These are phyloP conservation scores for Carassius auratus DNA, from an alignment of 2,113 vertebrate species.

Conservation along the genomic window DNA sequence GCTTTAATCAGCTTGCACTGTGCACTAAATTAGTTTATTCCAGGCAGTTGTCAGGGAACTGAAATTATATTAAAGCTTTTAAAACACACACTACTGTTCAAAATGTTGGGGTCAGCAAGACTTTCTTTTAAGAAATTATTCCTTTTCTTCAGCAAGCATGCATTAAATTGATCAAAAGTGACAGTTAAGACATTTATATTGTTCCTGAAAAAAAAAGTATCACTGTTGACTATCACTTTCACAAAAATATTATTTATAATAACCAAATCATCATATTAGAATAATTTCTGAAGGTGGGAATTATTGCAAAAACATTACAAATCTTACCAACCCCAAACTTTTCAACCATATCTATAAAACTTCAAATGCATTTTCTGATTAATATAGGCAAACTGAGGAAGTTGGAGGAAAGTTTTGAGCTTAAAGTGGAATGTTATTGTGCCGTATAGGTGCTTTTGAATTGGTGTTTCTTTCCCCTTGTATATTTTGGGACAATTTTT, in stretches of 20 bases:
- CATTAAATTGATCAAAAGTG: not conserved
- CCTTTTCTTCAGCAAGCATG: not conserved
- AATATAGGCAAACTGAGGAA: not conserved
- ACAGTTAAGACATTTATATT: not conserved
- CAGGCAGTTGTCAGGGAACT: not conserved
- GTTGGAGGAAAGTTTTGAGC: not conserved
- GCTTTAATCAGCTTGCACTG: not conserved
- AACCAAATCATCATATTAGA: not conserved
- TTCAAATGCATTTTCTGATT: not conserved
- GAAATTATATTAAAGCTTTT: slow-evolving; percentile 12
- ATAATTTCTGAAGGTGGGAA: not conserved
- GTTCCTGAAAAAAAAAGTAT: not conserved
- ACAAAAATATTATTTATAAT: not conserved
- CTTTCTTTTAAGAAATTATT: not conserved
- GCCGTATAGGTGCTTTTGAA: not conserved
- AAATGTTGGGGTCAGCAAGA: not conserved
- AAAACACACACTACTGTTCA: not conserved
- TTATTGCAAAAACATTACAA: too few relatives aligned
- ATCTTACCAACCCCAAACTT: too few relatives aligned
- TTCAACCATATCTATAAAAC: not conserved
- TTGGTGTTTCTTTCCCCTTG: not conserved
- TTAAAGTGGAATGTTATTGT: not conserved
- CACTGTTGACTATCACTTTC: too few relatives aligned
- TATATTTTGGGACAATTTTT: not conserved
- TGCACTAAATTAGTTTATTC: not conserved